These are phyloP conservation scores for Biston betularia DNA, from an alignment of 2,888 invertebrate species.

Conservation along the genomic window DNA sequence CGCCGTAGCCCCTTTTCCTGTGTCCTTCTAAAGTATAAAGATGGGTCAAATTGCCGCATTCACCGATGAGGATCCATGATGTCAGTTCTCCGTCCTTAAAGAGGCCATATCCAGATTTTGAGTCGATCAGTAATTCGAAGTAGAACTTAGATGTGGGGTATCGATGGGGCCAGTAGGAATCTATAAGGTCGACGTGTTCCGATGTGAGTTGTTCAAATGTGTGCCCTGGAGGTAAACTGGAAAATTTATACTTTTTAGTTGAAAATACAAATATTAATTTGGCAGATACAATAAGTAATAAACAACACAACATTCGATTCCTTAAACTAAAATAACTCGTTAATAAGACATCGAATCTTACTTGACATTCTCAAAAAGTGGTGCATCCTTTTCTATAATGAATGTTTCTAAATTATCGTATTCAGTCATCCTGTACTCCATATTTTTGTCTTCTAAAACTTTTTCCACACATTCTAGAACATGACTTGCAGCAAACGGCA, in stretches of 20 bases:
- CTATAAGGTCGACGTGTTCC: constrained; percentile 54
- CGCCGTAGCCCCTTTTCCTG: constrained; percentile 66
- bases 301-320: too few species aligned
- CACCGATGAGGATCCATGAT: constrained; percentile 64
- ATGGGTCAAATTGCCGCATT: constrained; percentile 64
- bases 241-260: not conserved
- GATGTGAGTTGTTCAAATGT: constrained; percentile 7
- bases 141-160: constrained; percentile 56
- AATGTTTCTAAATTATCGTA: constrained; percentile 2
- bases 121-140: constrained; percentile 59
- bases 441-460: constrained; percentile 6
- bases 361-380: constrained; percentile 15
- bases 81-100: constrained; percentile 52
- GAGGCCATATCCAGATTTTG: constrained; percentile 63
- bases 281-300: too few species aligned
- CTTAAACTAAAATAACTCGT: too few species aligned
- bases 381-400: constrained; percentile 12
- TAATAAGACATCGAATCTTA: too few species aligned
- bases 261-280: too few species aligned
- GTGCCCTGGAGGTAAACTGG: constrained; percentile 11
- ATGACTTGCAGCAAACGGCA: constrained; percentile 6
- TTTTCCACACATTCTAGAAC: constrained; percentile 6
- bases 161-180: constrained; percentile 63
- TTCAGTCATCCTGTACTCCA: constrained; percentile 8
- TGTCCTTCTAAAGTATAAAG: constrained; percentile 63